A percentile compares a stretch with the other conserved stretches of the same genome.
Conservation (phyloP, 1,140 invertebrate genomes). For the Riptortus pedestris region DNA sequence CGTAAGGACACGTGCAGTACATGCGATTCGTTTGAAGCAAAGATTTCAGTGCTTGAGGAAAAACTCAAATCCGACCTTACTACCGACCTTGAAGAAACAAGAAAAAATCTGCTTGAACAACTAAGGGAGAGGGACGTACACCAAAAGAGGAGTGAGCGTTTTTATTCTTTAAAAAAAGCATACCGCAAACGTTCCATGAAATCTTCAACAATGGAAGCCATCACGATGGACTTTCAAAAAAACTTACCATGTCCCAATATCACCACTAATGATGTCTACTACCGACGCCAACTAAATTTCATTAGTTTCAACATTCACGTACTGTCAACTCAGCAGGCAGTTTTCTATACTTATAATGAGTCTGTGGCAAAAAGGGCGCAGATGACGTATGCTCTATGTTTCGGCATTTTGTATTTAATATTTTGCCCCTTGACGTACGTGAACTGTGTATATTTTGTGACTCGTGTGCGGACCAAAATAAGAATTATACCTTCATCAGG, state of each 20-base stretch:
- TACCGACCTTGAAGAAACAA: neutral
- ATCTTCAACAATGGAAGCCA: slow-evolving; percentile 21
- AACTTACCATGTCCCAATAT: slow-evolving; percentile 25
- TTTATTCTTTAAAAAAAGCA: neutral
- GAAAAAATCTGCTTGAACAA: no score
- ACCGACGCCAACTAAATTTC: slow-evolving; percentile 28
- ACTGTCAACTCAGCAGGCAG: slow-evolving; percentile 16
- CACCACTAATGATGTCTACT: slow-evolving; percentile 30
- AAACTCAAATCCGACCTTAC: no score
- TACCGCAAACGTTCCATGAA: slow-evolving; percentile 1
- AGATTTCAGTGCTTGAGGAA: slow-evolving; percentile 24
- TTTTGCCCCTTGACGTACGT: slow-evolving; percentile 20
- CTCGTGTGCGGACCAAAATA: slow-evolving; percentile 29
- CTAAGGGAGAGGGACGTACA: neutral
- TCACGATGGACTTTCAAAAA: slow-evolving; percentile 29
- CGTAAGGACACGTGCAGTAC: slow-evolving; percentile 20
- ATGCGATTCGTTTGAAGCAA: slow-evolving; percentile 22
- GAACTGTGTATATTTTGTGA: slow-evolving; percentile 32
- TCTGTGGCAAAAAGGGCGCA: slow-evolving; percentile 24
- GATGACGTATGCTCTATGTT: slow-evolving; percentile 29
- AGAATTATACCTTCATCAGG: neutral
- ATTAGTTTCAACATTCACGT: slow-evolving; percentile 29
- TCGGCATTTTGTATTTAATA: slow-evolving; percentile 24
- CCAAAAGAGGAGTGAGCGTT: neutral
- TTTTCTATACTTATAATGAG: slow-evolving; percentile 31